Evolutionary conservation across 2,888 invertebrate genomes (phyloP).

Genomic region (Hyalella azteca): DNA sequence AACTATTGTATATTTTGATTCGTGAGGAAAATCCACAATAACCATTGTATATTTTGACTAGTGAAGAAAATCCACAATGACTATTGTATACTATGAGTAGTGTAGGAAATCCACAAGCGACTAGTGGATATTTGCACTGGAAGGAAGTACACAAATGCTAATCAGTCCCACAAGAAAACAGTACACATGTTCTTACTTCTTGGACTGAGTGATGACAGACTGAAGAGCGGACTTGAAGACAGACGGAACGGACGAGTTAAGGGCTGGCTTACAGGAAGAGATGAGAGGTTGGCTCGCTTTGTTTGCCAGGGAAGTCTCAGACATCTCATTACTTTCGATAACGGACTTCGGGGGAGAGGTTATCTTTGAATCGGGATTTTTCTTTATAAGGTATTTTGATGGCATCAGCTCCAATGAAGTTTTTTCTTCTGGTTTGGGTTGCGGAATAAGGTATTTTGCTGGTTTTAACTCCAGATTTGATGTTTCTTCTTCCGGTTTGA

Average conservation of each 20-base stretch:
- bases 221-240: conserved; percentile 7
- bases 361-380: background rate
- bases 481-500: no score
- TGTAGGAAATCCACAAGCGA: no score
- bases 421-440: background rate
- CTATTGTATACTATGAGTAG: no score
- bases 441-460: no score
- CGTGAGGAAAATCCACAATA: no score
- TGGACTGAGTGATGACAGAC: conserved; percentile 20
- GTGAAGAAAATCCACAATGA: no score
- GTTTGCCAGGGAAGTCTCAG: background rate
- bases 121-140: no score
- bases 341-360: background rate
- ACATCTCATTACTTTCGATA: background rate
- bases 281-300: background rate
- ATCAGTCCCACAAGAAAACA: no score
- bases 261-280: background rate
- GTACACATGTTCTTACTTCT: background rate
- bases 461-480: no score
- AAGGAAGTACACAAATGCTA: no score
- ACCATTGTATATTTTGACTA: no score
- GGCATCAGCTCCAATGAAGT: background rate
- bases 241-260: background rate
- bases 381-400: background rate
- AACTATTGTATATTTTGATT: no score